A percentile compares a stretch with the other conserved stretches of the same genome.
Conservation (phyloP, 2,888 invertebrate genomes). For the Seira ritae region DNA sequence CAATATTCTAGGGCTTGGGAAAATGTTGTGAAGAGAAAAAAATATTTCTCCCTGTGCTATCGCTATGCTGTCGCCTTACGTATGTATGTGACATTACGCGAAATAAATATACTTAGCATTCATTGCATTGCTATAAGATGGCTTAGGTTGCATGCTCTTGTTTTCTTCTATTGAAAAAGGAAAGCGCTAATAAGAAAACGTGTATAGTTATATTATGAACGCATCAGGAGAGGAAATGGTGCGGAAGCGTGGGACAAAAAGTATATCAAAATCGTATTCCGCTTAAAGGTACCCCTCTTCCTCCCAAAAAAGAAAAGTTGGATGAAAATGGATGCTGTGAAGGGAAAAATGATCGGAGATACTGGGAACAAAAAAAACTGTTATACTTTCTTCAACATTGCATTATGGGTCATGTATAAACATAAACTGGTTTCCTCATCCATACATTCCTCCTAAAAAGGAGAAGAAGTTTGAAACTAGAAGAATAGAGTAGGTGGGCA, state of each 20-base stretch:
- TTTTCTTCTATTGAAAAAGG: not conserved
- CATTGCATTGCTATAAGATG: no score
- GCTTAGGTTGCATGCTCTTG: not conserved
- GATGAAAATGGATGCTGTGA: not conserved
- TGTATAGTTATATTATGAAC: constrained; percentile 36
- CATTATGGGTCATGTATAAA: not conserved
- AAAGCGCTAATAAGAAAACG: not conserved
- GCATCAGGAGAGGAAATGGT: constrained; percentile 44
- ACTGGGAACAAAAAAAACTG: not conserved
- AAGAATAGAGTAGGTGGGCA: no score
- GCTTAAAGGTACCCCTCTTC: constrained; percentile 25
- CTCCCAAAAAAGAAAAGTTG: not conserved
- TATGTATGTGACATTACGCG: not conserved
- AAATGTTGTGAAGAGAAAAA: constrained; percentile 34
- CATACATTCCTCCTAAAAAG: no score
- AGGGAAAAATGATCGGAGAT: not conserved
- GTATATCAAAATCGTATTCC: constrained; percentile 47
- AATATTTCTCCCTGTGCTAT: constrained; percentile 22
- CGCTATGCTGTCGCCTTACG: no score
- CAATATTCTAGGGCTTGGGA: not conserved
- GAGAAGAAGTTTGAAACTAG: no score
- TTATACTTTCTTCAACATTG: not conserved
- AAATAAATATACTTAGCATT: not conserved
- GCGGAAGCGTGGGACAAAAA: constrained; percentile 46
- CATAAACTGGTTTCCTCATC: no score